phyloP scores from a whole-genome alignment of 2,888 invertebrate genomes.

The Aporophyla lueneburgensis region DNA sequence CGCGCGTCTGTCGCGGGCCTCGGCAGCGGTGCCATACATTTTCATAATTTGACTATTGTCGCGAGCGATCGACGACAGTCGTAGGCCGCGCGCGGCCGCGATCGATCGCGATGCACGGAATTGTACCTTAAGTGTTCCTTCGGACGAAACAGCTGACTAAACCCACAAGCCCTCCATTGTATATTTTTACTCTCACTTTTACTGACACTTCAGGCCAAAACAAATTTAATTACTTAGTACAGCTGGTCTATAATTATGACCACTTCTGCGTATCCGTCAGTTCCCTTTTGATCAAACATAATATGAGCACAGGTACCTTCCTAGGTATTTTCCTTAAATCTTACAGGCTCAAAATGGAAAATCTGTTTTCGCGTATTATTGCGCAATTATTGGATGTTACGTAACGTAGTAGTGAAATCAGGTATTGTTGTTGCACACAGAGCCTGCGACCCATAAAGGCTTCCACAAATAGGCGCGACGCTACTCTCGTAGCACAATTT shows the following conservation, averaged over 20 bases:
- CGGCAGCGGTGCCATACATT: too few species aligned
- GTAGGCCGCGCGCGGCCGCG: too few species aligned
- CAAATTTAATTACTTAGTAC: conserved; percentile 39
- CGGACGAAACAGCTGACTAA: conserved; percentile 32
- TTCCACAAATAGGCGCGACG: too few species aligned
- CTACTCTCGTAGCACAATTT: too few species aligned
- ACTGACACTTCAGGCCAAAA: conserved; percentile 21
- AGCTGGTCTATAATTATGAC: conserved; percentile 16
- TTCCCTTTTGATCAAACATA: background rate
- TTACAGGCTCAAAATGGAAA: background rate
- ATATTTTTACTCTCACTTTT: conserved; percentile 43
- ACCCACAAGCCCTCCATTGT: conserved; percentile 28
- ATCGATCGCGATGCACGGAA: too few species aligned
- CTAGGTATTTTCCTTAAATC: background rate
- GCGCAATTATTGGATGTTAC: too few species aligned
- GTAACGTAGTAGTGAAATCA: too few species aligned
- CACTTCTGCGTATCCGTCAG: conserved; percentile 7
- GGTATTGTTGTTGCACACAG: too few species aligned
- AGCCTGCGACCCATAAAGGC: background rate
- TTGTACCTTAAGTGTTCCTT: conserved; percentile 40
- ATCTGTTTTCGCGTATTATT: background rate
- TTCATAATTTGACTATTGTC: too few species aligned
- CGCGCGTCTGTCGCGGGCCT: too few species aligned
- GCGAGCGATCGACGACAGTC: too few species aligned
- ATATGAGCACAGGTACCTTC: too few species aligned